Percentiles rank a stretch among this genome's conserved stretches.
These are phyloP conservation scores for Morphnarchus princeps DNA, from an alignment of 2,113 vertebrate genomes.

Conservation along the genomic window DNA sequence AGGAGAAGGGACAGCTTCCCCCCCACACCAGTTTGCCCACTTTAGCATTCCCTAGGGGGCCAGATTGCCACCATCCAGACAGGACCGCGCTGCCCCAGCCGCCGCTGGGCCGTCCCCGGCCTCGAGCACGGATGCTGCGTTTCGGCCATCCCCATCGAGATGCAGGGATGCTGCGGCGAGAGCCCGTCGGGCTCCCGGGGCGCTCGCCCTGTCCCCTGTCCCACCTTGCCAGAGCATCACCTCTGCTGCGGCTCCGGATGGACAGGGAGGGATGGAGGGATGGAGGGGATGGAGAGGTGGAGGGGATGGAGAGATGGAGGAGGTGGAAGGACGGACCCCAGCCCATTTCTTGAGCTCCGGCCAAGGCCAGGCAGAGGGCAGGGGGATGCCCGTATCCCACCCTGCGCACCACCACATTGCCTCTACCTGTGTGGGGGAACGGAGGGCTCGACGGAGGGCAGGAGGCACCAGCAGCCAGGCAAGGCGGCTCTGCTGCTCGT, in stretches of 20 bases:
- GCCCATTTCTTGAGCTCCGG: not conserved
- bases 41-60: not conserved
- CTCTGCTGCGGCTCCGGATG: not conserved
- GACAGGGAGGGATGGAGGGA: not conserved
- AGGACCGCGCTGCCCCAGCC: not conserved
- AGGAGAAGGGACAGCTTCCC: not conserved
- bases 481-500: not conserved
- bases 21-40: not conserved
- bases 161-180: not conserved
- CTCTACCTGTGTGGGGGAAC: not conserved
- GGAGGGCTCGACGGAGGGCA: not conserved
- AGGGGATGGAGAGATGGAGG: too few species aligned
- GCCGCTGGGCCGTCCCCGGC: accelerated
- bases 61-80: not conserved
- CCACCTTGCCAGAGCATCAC: not conserved
- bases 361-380: not conserved
- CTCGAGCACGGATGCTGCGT: accelerated
- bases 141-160: accelerated
- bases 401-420: not conserved
- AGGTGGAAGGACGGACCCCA: not conserved
- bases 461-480: not conserved
- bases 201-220: not conserved
- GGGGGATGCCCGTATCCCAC: not conserved
- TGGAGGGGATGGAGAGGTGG: too few species aligned
- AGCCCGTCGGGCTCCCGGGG: not conserved